A percentile compares a stretch with the other conserved stretches of the same genome.
These are phyloP conservation scores for Neocrepidodera transversa DNA, from an alignment of 2,888 invertebrate species.

Conservation along the genomic window DNA sequence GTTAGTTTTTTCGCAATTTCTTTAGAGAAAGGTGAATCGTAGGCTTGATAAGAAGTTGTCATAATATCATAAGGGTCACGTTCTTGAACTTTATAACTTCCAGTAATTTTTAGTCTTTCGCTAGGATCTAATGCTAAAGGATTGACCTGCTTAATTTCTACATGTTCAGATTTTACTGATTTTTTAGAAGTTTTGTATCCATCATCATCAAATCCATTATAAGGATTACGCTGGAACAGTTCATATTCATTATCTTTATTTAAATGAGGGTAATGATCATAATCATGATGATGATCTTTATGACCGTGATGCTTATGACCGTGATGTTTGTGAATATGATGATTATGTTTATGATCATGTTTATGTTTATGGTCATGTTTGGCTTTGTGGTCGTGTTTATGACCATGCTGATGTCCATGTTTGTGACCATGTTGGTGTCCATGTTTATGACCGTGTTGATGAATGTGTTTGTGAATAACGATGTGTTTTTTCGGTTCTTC, in stretches of 20 bases:
- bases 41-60: conserved; percentile 32
- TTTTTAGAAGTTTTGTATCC: conserved; percentile 36
- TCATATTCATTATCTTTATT: conserved; percentile 6
- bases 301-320: conserved; percentile 42
- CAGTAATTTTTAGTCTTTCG: conserved; percentile 25
- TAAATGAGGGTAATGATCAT: not conserved
- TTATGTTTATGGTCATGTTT: conserved; percentile 44
- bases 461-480: conserved; percentile 29
- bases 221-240: not conserved
- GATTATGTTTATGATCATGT: conserved; percentile 44
- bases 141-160: conserved; percentile 32
- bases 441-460: conserved; percentile 60
- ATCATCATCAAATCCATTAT: conserved; percentile 26
- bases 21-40: conserved; percentile 36
- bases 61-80: conserved; percentile 37
- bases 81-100: conserved; percentile 39
- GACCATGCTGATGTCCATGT: conserved; percentile 67
- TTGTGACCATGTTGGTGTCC: conserved; percentile 68
- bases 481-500: conserved; percentile 34
- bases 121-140: conserved; percentile 24
- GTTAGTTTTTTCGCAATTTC: conserved; percentile 33
- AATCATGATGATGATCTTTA: conserved; percentile 31
- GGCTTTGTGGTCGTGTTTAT: conserved; percentile 63
- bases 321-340: conserved; percentile 45
- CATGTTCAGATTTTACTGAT: conserved; percentile 39